phyloP scores from a whole-genome alignment of 2,797 vertebrate species.

The Fundulus diaphanus region DNA sequence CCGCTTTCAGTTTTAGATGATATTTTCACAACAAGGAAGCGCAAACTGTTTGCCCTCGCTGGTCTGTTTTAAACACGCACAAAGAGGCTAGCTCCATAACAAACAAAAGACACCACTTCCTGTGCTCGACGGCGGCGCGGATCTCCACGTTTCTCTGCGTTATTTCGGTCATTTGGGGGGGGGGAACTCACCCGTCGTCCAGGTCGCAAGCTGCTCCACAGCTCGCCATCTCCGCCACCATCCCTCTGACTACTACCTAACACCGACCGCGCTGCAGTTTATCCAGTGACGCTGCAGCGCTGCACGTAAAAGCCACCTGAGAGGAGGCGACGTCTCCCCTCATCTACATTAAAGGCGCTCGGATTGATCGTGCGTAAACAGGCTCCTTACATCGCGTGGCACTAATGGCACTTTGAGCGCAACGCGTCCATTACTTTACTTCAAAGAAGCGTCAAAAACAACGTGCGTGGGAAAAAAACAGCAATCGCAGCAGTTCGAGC shows the following conservation, averaged over 20 bases:
- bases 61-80: not conserved
- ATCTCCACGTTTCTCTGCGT: not conserved
- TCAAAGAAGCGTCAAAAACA: not conserved
- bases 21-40: not conserved
- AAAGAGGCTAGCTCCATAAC: not conserved
- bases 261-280: slow-evolving; percentile 1
- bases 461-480: not conserved
- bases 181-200: slow-evolving; percentile 71
- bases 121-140: slow-evolving; percentile 4
- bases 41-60: too few species aligned
- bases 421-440: not conserved
- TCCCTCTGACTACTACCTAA: slow-evolving; percentile 30
- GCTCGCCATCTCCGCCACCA: slow-evolving; percentile 80
- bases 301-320: slow-evolving; percentile 35
- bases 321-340: not conserved
- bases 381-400: not conserved
- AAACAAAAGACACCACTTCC: slow-evolving; percentile 17
- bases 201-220: slow-evolving; percentile 51
- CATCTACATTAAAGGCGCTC: slow-evolving; percentile 12
- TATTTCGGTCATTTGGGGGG: accelerated
- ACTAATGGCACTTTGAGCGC: not conserved
- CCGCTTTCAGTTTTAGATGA: not conserved
- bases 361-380: slow-evolving; percentile 5
- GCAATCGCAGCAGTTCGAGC: not conserved
- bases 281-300: not conserved